Evolutionary conservation across 1,140 invertebrate species (phyloP).

Genomic region (Fopius arisanus): DNA sequence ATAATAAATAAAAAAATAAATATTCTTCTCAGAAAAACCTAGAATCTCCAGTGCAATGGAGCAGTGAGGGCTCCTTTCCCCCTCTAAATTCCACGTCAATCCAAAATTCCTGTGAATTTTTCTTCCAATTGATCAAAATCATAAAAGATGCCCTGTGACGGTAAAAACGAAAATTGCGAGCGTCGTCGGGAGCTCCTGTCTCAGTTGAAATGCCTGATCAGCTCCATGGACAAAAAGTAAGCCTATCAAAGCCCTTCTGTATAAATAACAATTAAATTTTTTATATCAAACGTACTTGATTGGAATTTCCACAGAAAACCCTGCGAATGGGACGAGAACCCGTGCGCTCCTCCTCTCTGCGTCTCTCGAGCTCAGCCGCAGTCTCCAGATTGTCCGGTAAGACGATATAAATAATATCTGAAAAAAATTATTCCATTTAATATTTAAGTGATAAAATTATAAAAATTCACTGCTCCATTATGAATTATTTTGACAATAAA

Average conservation of each 20-base stretch:
- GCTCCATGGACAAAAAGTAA: slow-evolving; percentile 56
- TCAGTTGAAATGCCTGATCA: slow-evolving; percentile 57
- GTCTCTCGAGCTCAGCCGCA: background rate
- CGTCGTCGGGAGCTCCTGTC: slow-evolving; percentile 49
- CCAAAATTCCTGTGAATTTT: background rate
- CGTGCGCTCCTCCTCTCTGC: slow-evolving; percentile 40
- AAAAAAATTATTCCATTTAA: background rate
- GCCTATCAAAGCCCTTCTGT: background rate
- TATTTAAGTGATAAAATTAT: too few species aligned
- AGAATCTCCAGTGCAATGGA: background rate
- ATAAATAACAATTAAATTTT: too few species aligned
- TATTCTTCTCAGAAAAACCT: background rate
- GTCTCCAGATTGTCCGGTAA: slow-evolving; percentile 33
- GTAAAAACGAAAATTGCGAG: slow-evolving; percentile 54
- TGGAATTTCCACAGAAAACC: slow-evolving; percentile 48
- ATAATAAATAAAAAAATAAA: background rate
- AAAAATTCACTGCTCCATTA: too few species aligned
- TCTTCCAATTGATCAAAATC: background rate
- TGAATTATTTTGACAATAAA: too few species aligned
- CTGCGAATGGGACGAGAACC: slow-evolving; percentile 58
- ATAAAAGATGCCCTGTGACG: slow-evolving; percentile 55
- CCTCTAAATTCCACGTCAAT: background rate
- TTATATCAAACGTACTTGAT: background rate
- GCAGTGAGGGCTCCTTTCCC: background rate
- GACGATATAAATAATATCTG: slow-evolving; percentile 8